Evolutionary conservation across 2,888 invertebrate genomes (phyloP), one percentile per base, ranked within the genome.

Genomic region (Philhelius pedissequus): DNA sequence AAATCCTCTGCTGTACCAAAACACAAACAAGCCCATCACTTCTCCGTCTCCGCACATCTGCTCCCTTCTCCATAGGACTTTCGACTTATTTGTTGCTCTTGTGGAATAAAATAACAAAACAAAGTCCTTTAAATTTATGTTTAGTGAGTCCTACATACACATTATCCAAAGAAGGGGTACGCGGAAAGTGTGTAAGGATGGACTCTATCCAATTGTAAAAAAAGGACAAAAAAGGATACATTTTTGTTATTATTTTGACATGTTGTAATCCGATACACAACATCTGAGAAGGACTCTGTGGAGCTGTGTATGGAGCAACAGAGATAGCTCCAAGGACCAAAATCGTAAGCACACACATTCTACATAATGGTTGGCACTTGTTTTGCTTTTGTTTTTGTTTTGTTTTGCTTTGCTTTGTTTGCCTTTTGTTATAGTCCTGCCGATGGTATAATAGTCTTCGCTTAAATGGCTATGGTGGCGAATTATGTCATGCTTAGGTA

Each of bases 201-300:
- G 56, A 25, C 54, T 52, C 11, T 35, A 48, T 25, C 54, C 75
- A 66, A 76, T 76, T 64, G 64, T 50, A 54, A 15, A 15, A 18
- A 70, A 1, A 58, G 20, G 9, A 22, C 58, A 45, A 69, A 78
- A 77, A 81, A 69, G 78, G 78, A 83, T 70, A 83, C 74, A 70
- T 79, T 82, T 83, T 78, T 78, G 78, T 83, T 83, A 79, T 83
- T 83, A 83, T 83, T 83, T 83, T 74, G 83, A 79, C 83, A 83
- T 79, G 83, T 79, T 79, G 83, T 83, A 83, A 83, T 83, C 83
- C 79, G 83, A 83, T 83, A 78, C 75, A 74, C 38, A 78, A 70
- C 78, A 70, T 78, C 74, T 66, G 60, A 54, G 40, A 62, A 74
- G 60, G 32, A 22, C 40, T 54, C 38, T 22, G 25, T 56, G 32